Percentiles rank a stretch among this genome's conserved stretches.
phyloP scores from a whole-genome alignment of 1,140 invertebrate species.

The Heliconius eleuchia region DNA sequence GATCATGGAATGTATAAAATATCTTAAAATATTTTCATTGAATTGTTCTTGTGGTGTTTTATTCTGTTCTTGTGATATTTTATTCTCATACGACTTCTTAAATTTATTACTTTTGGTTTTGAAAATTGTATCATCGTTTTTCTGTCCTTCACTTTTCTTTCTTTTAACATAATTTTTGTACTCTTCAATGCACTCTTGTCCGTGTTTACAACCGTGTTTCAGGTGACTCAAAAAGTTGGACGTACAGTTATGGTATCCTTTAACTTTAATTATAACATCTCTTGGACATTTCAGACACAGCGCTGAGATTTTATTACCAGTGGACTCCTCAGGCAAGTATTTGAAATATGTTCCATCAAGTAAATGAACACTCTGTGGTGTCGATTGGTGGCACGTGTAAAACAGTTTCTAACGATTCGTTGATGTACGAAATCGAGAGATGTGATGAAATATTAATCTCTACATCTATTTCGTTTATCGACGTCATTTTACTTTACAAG shows the following conservation, averaged over 20 bases:
- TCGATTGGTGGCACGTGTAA: too few relatives aligned
- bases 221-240: constrained; percentile 15
- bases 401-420: too few relatives aligned
- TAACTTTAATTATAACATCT: not conserved
- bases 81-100: not conserved
- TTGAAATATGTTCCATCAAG: constrained; percentile 7
- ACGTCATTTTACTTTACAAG: too few relatives aligned
- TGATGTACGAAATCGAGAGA: too few relatives aligned
- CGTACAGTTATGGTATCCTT: constrained; percentile 2
- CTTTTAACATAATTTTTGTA: not conserved
- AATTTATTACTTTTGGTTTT: not conserved
- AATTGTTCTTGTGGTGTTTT: constrained; percentile 10
- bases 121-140: not conserved
- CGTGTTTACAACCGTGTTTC: constrained; percentile 2
- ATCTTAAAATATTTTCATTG: constrained; percentile 20
- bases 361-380: too few relatives aligned
- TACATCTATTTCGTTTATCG: too few relatives aligned
- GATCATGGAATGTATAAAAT: constrained; percentile 19
- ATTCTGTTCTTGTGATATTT: not conserved
- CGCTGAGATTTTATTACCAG: not conserved
- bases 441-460: too few relatives aligned
- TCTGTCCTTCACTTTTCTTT: not conserved
- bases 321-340: constrained; percentile 12
- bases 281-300: constrained; percentile 10
- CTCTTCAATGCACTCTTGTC: not conserved